Evolutionary conservation across 2,888 invertebrate genomes (phyloP).

Genomic region (Pristionchus mayeri): DNA sequence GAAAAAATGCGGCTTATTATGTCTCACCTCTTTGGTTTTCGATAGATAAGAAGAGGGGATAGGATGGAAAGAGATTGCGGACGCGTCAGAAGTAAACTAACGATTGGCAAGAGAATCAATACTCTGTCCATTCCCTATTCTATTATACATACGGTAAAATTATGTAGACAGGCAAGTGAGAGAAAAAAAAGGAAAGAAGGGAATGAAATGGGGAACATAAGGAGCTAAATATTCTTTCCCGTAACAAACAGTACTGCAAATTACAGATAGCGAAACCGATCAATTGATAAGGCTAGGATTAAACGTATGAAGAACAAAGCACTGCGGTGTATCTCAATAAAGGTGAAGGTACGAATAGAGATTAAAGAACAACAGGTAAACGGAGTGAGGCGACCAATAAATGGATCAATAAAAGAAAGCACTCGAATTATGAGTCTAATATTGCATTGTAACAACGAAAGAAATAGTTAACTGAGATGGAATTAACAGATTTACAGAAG

Average conservation of each 20-base stretch:
- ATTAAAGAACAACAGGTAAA: not conserved
- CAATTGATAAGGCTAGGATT: constrained; percentile 7
- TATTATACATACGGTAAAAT: constrained; percentile 35
- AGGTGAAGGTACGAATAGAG: not conserved
- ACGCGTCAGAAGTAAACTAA: not conserved
- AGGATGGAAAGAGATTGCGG: not conserved
- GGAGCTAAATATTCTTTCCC: not conserved
- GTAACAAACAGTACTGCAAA: constrained; percentile 16
- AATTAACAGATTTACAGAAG: not conserved
- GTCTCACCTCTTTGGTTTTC: constrained; percentile 22
- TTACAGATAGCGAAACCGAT: constrained; percentile 36
- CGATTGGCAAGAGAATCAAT: constrained; percentile 18
- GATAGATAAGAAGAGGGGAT: not conserved
- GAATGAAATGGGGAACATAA: constrained; percentile 1
- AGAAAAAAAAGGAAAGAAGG: not conserved
- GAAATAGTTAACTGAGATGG: constrained; percentile 29
- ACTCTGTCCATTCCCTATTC: constrained; percentile 8
- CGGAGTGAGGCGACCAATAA: not conserved
- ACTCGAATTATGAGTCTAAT: not conserved
- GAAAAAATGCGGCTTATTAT: constrained; percentile 9
- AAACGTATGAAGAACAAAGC: not conserved
- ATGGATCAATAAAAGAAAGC: not conserved
- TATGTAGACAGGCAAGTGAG: not conserved
- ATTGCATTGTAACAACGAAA: constrained; percentile 27
- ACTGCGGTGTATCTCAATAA: not conserved